Base-by-base conservation (phyloP, 35 echinoderm and acorn worm species). In the Apostichopus parvimensis region DNA sequence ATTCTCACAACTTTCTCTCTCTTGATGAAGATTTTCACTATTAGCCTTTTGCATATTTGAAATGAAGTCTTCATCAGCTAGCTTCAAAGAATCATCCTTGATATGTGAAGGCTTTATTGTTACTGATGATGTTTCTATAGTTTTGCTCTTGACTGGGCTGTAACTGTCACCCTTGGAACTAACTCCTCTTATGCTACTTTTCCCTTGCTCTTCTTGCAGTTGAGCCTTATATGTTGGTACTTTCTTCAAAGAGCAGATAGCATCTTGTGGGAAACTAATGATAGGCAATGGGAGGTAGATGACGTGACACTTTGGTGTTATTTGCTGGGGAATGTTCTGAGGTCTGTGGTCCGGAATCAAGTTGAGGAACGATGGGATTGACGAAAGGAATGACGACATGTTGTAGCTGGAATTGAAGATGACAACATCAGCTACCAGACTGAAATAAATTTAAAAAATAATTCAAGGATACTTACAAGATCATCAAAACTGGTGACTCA, bases 391-490 rank as follows among this genome's bases (percentile, higher is more conserved):
- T 58, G 94, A 96, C 20, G 94, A 90, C 94, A 96, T 95, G 97
- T 95, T 96, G 94, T 98, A 98, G 8, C 4, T 6, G 4, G 97
- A 98, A 73, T 96, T 98, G 77, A 96, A 98, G 7, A 98, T 56
- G 10, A 98, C 88, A 54, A 77, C 61, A 77, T 98, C 97, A 54
- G 97, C 97, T 70, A 96, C 94, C 26, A 98, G 25, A 68, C 97
- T 98, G 92, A 77, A 92, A 77, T 55, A 87, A 5, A 68, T 28
- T 4, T 13, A 22, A 87, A 34, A 87, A 87, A 45, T 45, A 45
- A 75, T 17, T 22, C 71, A 22, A 75, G 21, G 14, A 75, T 75
- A 75, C 71, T 22, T 17, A 75, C 71, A 14, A 75, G 71, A 75
- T 75, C 14, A 14, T 75, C 71, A 17, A 2, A 45, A 45, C 34